Conservation (phyloP, 2,113 vertebrate species). For the Daubentonia madagascariensis region DNA sequence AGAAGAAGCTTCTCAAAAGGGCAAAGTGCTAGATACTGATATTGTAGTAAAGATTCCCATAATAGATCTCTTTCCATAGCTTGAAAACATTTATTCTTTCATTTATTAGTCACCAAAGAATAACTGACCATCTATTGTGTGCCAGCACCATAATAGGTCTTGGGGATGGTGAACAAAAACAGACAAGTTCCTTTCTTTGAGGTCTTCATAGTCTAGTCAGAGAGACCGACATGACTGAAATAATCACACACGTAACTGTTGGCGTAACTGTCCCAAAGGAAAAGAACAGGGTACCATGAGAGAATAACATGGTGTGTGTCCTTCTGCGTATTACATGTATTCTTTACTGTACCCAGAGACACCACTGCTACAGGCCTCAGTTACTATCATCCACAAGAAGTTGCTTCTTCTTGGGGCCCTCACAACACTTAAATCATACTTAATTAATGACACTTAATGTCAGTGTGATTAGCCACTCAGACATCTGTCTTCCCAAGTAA, state of each 20-base stretch:
- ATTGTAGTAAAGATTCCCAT: not conserved
- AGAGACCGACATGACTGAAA: not conserved
- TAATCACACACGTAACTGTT: not conserved
- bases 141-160: not conserved
- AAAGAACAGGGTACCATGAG: not conserved
- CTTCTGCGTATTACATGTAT: not conserved
- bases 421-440: not conserved
- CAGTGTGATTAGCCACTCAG: not conserved
- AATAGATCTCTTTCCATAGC: not conserved
- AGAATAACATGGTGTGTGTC: not conserved
- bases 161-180: not conserved
- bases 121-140: not conserved
- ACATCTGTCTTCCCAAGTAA: not conserved
- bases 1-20: not conserved
- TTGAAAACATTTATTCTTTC: not conserved
- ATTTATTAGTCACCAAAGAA: slow-evolving; percentile 14
- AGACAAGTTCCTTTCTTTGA: not conserved
- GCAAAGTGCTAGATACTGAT: not conserved
- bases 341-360: not conserved
- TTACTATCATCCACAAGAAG: not conserved
- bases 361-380: not conserved
- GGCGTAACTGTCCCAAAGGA: not conserved
- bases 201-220: not conserved
- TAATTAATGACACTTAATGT: slow-evolving; percentile 14
- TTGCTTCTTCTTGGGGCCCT: not conserved